Conservation (phyloP, 2,797 vertebrate genomes). For the Sebastes glaucus region DNA sequence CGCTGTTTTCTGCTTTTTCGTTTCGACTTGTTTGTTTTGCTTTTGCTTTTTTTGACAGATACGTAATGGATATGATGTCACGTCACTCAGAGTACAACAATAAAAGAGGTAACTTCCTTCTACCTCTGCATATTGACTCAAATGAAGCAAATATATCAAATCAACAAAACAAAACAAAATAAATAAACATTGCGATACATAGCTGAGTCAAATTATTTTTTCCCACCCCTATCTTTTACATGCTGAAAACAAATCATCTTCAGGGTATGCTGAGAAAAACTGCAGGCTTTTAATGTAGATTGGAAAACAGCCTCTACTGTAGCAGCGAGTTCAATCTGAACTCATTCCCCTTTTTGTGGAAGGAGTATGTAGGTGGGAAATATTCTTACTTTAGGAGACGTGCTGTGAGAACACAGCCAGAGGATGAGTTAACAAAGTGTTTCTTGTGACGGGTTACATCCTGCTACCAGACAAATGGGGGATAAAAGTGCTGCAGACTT, state of each 20-base stretch:
- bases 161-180: too few relatives aligned
- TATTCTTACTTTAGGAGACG: background rate
- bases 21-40: too few relatives aligned
- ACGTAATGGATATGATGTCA: fast-evolving
- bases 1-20: too few relatives aligned
- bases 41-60: too few relatives aligned
- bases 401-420: slow-evolving; percentile 7
- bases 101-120: too few relatives aligned
- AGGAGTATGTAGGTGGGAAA: slow-evolving; percentile 1
- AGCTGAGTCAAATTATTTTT: too few relatives aligned
- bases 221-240: background rate
- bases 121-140: too few relatives aligned
- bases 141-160: too few relatives aligned
- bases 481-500: slow-evolving; percentile 4
- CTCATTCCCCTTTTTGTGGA: background rate
- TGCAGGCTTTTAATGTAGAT: background rate
- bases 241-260: background rate
- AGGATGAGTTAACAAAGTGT: slow-evolving; percentile 2
- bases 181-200: too few relatives aligned
- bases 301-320: background rate
- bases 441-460: background rate
- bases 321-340: background rate
- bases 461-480: background rate
- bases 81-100: too few relatives aligned
- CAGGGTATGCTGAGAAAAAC: background rate